Evolutionary conservation across 2,113 vertebrate species (phyloP), one percentile per base, ranked within the genome.

Genomic region (Sceloporus undulatus): DNA sequence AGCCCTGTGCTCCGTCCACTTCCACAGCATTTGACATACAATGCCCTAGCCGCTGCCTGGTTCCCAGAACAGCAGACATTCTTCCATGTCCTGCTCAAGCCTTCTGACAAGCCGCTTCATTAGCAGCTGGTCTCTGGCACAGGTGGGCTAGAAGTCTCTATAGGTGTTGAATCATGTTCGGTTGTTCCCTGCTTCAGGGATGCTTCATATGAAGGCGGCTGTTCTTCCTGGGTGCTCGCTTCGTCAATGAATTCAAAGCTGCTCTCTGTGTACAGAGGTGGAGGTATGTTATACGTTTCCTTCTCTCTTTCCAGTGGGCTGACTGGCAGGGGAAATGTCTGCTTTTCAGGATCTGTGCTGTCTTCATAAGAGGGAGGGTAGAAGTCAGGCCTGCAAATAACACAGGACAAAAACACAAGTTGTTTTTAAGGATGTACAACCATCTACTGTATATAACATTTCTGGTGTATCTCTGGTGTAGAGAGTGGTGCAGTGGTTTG

Each of bases 361-460:
- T 98, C 97, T 90, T 97, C 96, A 0, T 98, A 99, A 0, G 97
- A 96, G 1, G 98, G 98, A 48, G 97, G 98, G 84, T 97, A 98
- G 77, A 96, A 96, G 77, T 95, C 93, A 9, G 96, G 96, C 89
- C 98, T 99, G 92, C 84, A 96, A 92, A 92, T 79, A 27, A 71
- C 80, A 88, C 27, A 86, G 59, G 40, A 86, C 19, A 70, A 62
- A 71, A 48, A 85, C 11, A 75, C 2, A 3, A 14, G 0, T 0
- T 59, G 23, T 23, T 89, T 34, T 86, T 87, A 18, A 9, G 3
- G 5, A 76, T 1, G 13, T 65, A 14, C 8, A 27, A 42, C 56
- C 29, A 5, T 65, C 74, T 78, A 34, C 34, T 34, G 34, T 34
- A 18, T n/a, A 82, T 79, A 56, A 5, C 23, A 23, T 66, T 25